These are phyloP conservation scores for Automeris io DNA, from an alignment of 2,888 invertebrate species.

Conservation along the genomic window DNA sequence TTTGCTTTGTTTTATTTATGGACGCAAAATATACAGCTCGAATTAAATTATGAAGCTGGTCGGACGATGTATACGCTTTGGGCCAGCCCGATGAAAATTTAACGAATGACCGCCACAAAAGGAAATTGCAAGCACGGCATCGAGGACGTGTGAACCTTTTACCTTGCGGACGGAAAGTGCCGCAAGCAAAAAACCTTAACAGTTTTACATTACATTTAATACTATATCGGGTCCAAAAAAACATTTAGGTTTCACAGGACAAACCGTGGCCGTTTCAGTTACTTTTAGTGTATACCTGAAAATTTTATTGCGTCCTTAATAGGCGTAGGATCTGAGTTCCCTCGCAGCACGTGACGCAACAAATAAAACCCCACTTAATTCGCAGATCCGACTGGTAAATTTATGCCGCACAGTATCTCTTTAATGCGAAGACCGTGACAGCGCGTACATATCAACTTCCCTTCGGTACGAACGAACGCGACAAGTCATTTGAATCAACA, in stretches of 20 bases:
- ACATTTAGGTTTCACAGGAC: slow-evolving; percentile 11
- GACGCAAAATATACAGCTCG: slow-evolving; percentile 38
- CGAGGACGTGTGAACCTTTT: slow-evolving; percentile 43
- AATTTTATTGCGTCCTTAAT: slow-evolving; percentile 42
- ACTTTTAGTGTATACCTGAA: slow-evolving; percentile 25
- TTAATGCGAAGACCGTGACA: slow-evolving; percentile 67
- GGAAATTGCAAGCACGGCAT: slow-evolving; percentile 47
- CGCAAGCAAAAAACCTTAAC: slow-evolving; percentile 24
- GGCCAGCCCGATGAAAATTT: slow-evolving; percentile 54
- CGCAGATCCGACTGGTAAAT: slow-evolving; percentile 63
- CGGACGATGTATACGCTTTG: slow-evolving; percentile 33
- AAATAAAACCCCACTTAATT: slow-evolving; percentile 73
- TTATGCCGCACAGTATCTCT: slow-evolving; percentile 68
- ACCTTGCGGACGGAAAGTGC: slow-evolving; percentile 34
- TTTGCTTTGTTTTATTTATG: slow-evolving; percentile 46
- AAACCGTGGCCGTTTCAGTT: slow-evolving; percentile 18
- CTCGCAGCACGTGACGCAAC: slow-evolving; percentile 59
- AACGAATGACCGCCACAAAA: slow-evolving; percentile 58
- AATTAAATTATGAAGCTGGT: slow-evolving; percentile 46
- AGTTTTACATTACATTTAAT: slow-evolving; percentile 26
- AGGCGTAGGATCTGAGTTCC: slow-evolving; percentile 41
- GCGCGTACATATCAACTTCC: slow-evolving; percentile 64
- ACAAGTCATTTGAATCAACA: slow-evolving; percentile 53
- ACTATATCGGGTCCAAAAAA: slow-evolving; percentile 13
- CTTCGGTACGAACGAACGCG: slow-evolving; percentile 39